A percentile compares a stretch with the other conserved stretches of the same genome.
These are phyloP conservation scores for Ischnura elegans DNA, from an alignment of 2,888 invertebrate species.

Conservation along the genomic window DNA sequence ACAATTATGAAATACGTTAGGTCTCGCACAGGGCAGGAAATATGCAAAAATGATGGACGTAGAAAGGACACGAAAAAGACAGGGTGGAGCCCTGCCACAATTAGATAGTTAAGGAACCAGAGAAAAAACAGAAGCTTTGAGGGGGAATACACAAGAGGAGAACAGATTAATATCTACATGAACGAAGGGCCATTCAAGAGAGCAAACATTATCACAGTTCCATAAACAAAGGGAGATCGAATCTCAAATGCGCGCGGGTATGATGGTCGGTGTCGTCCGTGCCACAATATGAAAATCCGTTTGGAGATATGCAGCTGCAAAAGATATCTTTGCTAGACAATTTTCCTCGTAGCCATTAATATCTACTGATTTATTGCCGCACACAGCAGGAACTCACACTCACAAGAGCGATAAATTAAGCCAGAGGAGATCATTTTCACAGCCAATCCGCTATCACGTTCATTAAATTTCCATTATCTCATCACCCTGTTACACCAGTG, in stretches of 20 bases:
- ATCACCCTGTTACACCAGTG: not conserved
- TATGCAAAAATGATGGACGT: too few species aligned
- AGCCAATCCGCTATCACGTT: not conserved
- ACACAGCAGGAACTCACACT: not conserved
- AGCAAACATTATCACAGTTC: not conserved
- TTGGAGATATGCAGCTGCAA: not conserved
- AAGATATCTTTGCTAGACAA: conserved; percentile 30
- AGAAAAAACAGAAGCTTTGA: not conserved
- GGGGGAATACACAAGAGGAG: not conserved
- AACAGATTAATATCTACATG: not conserved
- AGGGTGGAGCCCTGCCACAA: too few species aligned
- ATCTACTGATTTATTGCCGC: not conserved
- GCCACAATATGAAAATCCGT: conserved; percentile 22
- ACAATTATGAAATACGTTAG: too few species aligned
- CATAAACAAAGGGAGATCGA: conserved; percentile 34
- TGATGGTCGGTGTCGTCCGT: not conserved
- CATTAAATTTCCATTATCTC: not conserved
- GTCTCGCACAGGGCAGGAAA: too few species aligned
- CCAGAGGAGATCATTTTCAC: not conserved
- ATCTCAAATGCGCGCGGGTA: not conserved
- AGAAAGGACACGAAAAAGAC: too few species aligned
- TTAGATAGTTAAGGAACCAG: too few species aligned
- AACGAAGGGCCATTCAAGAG: not conserved
- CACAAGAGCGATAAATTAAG: not conserved
- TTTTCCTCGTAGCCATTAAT: conserved; percentile 20